Conservation (phyloP, 2,888 invertebrate genomes). For the Parnassius mnemosyne region DNA sequence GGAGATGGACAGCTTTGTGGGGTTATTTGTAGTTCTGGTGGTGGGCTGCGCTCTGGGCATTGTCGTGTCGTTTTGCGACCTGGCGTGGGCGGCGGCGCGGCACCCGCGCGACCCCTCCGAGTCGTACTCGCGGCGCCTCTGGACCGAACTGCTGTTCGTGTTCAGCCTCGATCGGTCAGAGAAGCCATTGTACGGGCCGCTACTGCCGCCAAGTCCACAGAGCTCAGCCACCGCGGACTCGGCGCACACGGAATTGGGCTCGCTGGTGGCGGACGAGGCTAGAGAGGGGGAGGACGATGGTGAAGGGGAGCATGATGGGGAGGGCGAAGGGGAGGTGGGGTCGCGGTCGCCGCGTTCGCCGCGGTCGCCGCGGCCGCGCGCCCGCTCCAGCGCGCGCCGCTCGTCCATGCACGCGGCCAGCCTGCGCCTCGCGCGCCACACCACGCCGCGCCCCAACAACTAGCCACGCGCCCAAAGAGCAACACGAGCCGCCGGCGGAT, state of each 20-base stretch:
- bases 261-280: constrained; percentile 20
- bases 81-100: constrained; percentile 52
- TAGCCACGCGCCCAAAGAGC: neutral
- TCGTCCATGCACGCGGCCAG: constrained; percentile 67
- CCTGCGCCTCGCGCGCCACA: constrained; percentile 59
- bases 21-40: constrained; percentile 88
- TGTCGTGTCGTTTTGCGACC: constrained; percentile 84
- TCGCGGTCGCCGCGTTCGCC: constrained; percentile 24
- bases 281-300: constrained; percentile 14
- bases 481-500: too few species aligned
- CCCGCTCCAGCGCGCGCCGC: constrained; percentile 45
- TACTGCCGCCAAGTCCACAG: constrained; percentile 31
- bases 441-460: constrained; percentile 27
- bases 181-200: constrained; percentile 55
- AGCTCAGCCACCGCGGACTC: constrained; percentile 15
- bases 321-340: constrained; percentile 24
- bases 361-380: constrained; percentile 26
- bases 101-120: constrained; percentile 44
- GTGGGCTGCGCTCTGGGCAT: constrained; percentile 84
- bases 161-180: constrained; percentile 63
- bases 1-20: constrained; percentile 88
- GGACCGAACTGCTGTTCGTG: constrained; percentile 64
- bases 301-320: constrained; percentile 21
- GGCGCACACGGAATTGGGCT: constrained; percentile 6
- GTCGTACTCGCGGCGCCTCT: constrained; percentile 47